Evolutionary conservation across 2,888 invertebrate species (phyloP), one percentile per base, ranked within the genome.

Genomic region (Strigamia transsilvanica): DNA sequence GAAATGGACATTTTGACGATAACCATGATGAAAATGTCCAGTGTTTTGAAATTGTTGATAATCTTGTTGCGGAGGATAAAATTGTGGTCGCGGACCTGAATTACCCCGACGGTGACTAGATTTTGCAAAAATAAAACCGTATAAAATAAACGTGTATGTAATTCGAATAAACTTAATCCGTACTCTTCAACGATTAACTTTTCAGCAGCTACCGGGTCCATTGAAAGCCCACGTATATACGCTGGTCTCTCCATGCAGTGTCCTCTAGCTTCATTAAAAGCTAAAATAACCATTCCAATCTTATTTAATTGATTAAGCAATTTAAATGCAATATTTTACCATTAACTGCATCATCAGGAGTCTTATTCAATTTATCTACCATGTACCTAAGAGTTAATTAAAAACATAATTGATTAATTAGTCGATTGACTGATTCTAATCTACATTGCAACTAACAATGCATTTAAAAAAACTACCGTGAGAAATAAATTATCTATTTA

Each of bases 181-280:
- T 73, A 73, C 73, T 10, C 12, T 73, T 27, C 12, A 12, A 73
- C 73, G 32, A 1, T 27, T 5, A 27, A 9, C n/a, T 73, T 23
- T 27, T 73, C 27, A 13, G 73, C 73, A 10, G 23, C 32, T 27
- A 2, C 32, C 32, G 73, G 13, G 1, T 12, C n/a, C 73, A 73
- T 23, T 32, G 27, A 12, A 32, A 73, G 73, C 13, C 73, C 73
- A 0, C 9, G 23, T 15, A 73, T 12, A 13, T 73, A 73, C 32
- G 27, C 73, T n/a, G 13, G 12, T 73, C 73, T 73, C 12, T 73
- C 73, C 2, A 73, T 73, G 27, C 73, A 23, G 32, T 73, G 73
- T 73, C 73, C 73, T 73, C 73, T 27, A 73, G 73, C 73, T 32
- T 73, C 73, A 32, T 73, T 73, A 73, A 73, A 73, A 15, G 32